A percentile compares a stretch with the other conserved stretches of the same genome.
phyloP scores from a whole-genome alignment of 2,797 vertebrate species.

The Pipistrellus pipistrellus region DNA sequence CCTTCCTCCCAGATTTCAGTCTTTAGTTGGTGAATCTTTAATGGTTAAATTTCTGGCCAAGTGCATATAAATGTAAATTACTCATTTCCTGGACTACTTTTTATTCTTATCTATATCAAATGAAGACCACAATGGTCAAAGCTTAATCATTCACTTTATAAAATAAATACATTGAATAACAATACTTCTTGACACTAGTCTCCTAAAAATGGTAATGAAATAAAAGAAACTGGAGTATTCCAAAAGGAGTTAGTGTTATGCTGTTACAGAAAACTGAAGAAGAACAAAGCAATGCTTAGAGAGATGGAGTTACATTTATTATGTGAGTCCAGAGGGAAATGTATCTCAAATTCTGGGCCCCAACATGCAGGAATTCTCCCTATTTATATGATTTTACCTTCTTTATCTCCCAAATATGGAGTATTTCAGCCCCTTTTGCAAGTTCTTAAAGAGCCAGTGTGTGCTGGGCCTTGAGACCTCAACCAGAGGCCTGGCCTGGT shows the following conservation, averaged over 20 bases:
- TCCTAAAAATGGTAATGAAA: neutral
- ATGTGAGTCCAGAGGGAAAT: no score
- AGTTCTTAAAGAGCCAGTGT: no score
- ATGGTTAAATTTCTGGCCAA: constrained; percentile 15
- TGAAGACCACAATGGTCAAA: constrained; percentile 49
- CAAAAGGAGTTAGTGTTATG: neutral
- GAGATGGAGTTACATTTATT: no score
- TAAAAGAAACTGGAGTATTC: constrained; percentile 25
- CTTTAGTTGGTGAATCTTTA: neutral
- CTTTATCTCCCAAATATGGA: no score
- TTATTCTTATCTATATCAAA: constrained; percentile 45
- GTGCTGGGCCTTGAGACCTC: no score
- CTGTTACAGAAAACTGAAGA: no score
- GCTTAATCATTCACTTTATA: neutral
- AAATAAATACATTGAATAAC: constrained; percentile 23
- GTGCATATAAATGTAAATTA: neutral
- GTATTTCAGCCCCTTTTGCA: no score
- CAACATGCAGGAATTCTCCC: no score
- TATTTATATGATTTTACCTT: no score
- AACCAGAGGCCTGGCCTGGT: no score
- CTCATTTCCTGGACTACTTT: constrained; percentile 34
- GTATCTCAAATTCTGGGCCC: no score
- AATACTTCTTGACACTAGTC: neutral
- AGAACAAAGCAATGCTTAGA: no score
- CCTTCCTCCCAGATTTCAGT: neutral